Base-by-base conservation (phyloP, 2,113 vertebrate species). In the Triplophysa tibetana region DNA sequence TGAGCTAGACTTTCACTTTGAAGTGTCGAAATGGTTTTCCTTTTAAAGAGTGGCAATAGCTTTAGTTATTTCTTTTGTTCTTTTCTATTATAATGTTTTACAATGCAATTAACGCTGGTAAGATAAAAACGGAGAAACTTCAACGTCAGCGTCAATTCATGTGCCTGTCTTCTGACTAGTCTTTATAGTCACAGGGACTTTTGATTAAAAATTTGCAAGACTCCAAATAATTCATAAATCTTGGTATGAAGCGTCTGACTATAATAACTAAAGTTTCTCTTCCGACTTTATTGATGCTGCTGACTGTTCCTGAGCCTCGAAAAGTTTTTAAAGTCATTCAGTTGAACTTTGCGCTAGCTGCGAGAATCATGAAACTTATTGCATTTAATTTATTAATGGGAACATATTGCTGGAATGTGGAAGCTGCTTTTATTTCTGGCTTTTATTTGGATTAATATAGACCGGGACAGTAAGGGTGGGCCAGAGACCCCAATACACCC, bases 211-310 rank as follows among this genome's bases (percentile, higher is more conserved):
- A 12, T 7, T 70, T 3, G 16, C 24, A 54, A 12, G 16, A 54
- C 68, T 52, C 23, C 26, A 24, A 52, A 52, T 52, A 70, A 70
- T 52, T 70, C 45, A 52, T 70, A 24, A 70, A 70, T 19, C 43
- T 52, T 52, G 5, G 7, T 6, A 38, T 38, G 67, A 70, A 52
- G 67, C 45, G 33, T 38, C 33, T 23, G 10, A 29, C 7, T 4
- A 11, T 23, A 45, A 6, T 70, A 70, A 50, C 14, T 52, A 70
- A 19, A 2, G 24, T 19, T 9, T 1, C 16, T 29, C 16, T 24
- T n/a, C 43, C 26, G 23, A 29, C 43, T 69, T 69, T 69, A 69
- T 50, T 69, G 45, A 52, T 69, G 10, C 23, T 50, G 23, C 45
- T 29, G 67, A 52, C 45, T 24, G 21, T 43, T 21, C 10, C 33